phyloP scores from a whole-genome alignment of 1,140 invertebrate genomes.

The Camponotus pennsylvanicus region DNA sequence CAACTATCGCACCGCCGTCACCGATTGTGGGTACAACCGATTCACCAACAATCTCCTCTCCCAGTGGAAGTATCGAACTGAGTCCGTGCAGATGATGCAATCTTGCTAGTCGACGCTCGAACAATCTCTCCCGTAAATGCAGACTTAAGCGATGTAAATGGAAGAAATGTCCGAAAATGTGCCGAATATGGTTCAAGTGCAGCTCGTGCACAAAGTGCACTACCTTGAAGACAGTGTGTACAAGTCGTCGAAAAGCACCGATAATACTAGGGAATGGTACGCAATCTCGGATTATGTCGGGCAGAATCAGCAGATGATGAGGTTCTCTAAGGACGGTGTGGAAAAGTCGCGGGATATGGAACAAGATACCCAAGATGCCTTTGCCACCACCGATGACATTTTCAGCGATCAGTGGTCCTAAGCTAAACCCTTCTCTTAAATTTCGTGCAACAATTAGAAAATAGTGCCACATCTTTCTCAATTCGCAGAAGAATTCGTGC shows the following conservation, averaged over 20 bases:
- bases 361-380: not conserved
- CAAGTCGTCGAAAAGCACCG: not conserved
- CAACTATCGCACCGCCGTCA: not conserved
- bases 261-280: conserved; percentile 18
- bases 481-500: conserved; percentile 64
- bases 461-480: conserved; percentile 35
- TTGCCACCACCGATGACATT: not conserved
- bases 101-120: too few relatives aligned
- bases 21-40: not conserved
- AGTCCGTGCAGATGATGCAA: not conserved
- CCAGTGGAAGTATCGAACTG: not conserved
- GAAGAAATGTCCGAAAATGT: not conserved
- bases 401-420: not conserved
- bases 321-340: conserved; percentile 22
- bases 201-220: not conserved
- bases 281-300: conserved; percentile 22
- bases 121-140: not conserved
- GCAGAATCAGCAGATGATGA: conserved; percentile 37
- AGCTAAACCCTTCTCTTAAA: conserved; percentile 17
- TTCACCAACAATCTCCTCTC: not conserved
- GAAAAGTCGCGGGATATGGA: not conserved
- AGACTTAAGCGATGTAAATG: not conserved
- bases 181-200: not conserved
- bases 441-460: not conserved
- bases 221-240: not conserved